Base-by-base conservation (phyloP, 2,888 invertebrate species). In the Caenorhabditis sp. region DNA sequence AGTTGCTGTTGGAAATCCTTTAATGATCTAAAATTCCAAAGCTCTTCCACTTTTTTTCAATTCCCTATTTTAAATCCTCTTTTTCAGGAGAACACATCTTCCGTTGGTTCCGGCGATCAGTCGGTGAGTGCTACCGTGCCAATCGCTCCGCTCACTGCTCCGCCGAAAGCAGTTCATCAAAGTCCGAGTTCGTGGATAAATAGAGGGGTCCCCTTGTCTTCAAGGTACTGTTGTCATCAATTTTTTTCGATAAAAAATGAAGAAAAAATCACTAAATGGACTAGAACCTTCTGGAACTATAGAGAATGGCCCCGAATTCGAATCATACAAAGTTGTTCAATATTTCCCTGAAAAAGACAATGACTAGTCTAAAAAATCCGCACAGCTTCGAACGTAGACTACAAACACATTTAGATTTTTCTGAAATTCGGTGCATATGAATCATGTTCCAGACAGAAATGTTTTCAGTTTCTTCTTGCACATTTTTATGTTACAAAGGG, bases 101-200 rank as follows among this genome's bases (percentile, higher is more conserved):
- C 80, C 0, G 28, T 81, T 10, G 75, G 75, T 26, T 75, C 75
- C n/a, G 81, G 81, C 7, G 87, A 87, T 51, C 87, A 87, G 44
- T 63, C 72, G 16, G 84, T 87, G 22, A 79, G 83, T 26, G 84
- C 82, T n/a, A 86, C 85, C 0, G 82, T 87, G 12, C 84, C 86
- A 0, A 66, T 85, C 38, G 68, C 61, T 16, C 76, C 82, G 4
- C 22, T 63, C 7, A 56, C 80, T 0, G 83, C 80, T 4, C 51
- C 86, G 51, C 58, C 86, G 51, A 77, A 85, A 75, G 83, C 85
- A 0, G 74, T 85, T 3, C 84, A 87, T 61, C 87, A 87, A 35
- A 63, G 73, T 24, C 84, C 87, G 24, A 86, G 75, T 28, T 85
- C 85, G 14, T 87, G 87, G 87, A 87, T 87, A 35, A 87, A 87